Evolutionary conservation across 2,797 vertebrate genomes (phyloP).

Genomic region (Pipistrellus nathusii): DNA sequence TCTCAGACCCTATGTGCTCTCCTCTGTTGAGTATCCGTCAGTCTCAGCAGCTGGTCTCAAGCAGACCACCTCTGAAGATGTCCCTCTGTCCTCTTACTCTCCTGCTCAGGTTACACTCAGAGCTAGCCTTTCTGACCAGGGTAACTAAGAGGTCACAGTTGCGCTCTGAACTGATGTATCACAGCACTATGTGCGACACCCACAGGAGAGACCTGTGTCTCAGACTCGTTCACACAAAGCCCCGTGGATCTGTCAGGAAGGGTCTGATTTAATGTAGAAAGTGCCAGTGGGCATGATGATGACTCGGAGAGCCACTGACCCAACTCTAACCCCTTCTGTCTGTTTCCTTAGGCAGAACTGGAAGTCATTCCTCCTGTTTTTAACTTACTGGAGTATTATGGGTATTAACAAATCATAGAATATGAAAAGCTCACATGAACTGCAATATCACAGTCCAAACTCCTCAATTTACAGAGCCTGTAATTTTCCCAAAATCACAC

Average conservation of each 20-base stretch:
- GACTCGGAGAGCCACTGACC: background rate
- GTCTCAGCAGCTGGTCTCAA: background rate
- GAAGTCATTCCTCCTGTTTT: conserved; percentile 5
- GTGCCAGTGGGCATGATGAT: background rate
- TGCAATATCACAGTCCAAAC: background rate
- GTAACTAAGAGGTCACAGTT: conserved; percentile 37
- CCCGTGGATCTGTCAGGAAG: background rate
- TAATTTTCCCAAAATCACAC: background rate
- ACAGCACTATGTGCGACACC: background rate
- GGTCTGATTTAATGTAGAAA: background rate
- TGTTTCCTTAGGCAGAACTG: background rate
- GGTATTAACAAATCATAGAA: background rate
- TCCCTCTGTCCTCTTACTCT: background rate
- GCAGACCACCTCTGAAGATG: background rate
- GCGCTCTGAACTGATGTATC: background rate
- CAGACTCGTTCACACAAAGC: background rate
- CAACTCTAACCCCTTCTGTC: background rate
- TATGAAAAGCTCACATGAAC: background rate
- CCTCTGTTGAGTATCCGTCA: background rate
- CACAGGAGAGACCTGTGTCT: background rate
- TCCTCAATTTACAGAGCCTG: background rate
- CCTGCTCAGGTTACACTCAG: background rate
- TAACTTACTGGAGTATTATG: background rate
- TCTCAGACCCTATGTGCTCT: background rate
- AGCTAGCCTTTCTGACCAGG: conserved; percentile 48